Evolutionary conservation across 2,113 vertebrate species (phyloP).

Genomic region (Pantherophis guttatus): DNA sequence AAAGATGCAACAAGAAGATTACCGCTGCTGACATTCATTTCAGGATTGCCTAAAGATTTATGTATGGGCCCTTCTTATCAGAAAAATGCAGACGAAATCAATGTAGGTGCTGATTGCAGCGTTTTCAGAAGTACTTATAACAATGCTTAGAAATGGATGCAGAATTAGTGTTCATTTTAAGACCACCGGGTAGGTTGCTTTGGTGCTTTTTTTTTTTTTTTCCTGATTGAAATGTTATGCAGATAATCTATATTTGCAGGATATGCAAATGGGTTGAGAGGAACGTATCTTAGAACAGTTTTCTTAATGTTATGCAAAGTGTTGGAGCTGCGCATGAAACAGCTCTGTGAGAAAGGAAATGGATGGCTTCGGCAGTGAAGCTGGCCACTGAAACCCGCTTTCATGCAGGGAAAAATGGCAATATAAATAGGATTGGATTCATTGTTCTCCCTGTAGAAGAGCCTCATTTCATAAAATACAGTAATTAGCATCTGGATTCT

Average conservation of each 20-base stretch:
- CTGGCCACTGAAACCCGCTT: slow-evolving; percentile 49
- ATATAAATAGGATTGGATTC: slow-evolving; percentile 40
- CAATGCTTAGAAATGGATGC: slow-evolving; percentile 30
- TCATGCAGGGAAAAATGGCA: slow-evolving; percentile 43
- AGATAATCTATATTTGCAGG: slow-evolving; percentile 43
- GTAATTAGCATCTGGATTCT: neutral
- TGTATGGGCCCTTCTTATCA: slow-evolving; percentile 42
- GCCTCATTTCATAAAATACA: neutral
- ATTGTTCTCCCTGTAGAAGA: neutral
- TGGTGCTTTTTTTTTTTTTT: slow-evolving; percentile 13
- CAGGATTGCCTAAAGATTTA: slow-evolving; percentile 45
- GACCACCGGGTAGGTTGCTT: slow-evolving; percentile 19
- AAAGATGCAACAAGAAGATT: slow-evolving; percentile 43
- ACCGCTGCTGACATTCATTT: slow-evolving; percentile 50
- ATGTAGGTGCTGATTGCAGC: slow-evolving; percentile 18
- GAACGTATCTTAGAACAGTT: neutral
- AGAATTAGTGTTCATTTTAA: slow-evolving; percentile 37
- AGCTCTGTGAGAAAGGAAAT: slow-evolving; percentile 50
- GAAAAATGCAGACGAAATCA: slow-evolving; percentile 31
- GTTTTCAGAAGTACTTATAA: slow-evolving; percentile 17
- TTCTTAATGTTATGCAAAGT: slow-evolving; percentile 53
- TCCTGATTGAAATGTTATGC: slow-evolving; percentile 46
- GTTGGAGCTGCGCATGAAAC: slow-evolving; percentile 48
- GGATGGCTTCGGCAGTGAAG: slow-evolving; percentile 56
- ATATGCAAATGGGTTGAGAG: neutral